Conservation (phyloP, 1,140 invertebrate species). For the Hyles vespertilio region DNA sequence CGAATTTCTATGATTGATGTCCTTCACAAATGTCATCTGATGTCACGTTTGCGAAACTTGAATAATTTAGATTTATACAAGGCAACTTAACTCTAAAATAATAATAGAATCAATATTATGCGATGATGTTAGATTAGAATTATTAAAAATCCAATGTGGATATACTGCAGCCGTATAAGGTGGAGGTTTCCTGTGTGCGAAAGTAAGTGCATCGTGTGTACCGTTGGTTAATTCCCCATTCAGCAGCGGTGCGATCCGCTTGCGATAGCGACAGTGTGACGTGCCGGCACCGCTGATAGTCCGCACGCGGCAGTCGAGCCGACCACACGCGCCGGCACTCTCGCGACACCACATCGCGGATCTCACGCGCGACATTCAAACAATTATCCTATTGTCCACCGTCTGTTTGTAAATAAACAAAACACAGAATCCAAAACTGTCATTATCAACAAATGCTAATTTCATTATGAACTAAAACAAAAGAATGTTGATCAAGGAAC, state of each 20-base stretch:
- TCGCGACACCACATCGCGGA: conserved; percentile 2
- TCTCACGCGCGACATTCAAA: not conserved
- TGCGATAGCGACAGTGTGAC: conserved; percentile 25
- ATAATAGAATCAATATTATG: too few relatives aligned
- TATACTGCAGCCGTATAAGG: not conserved
- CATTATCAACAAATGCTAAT: not conserved
- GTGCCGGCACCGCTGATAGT: conserved; percentile 19
- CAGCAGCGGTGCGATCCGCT: conserved; percentile 50
- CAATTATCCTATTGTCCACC: not conserved
- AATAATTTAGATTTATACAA: too few relatives aligned
- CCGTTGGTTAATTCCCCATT: conserved; percentile 19
- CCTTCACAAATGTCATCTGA: too few relatives aligned
- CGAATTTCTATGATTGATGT: too few relatives aligned
- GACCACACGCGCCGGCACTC: conserved; percentile 27
- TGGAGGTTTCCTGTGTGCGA: too few relatives aligned
- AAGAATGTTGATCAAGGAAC: conserved; percentile 41
- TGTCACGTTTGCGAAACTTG: too few relatives aligned
- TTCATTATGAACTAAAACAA: conserved; percentile 18
- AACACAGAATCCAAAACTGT: not conserved
- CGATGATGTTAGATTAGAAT: too few relatives aligned
- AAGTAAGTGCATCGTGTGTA: not conserved
- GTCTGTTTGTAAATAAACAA: conserved; percentile 3
- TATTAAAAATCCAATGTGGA: not conserved
- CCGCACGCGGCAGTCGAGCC: conserved; percentile 46
- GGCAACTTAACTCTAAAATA: too few relatives aligned